phyloP scores from a whole-genome alignment of 1,140 invertebrate genomes.

The Sarcophaga peregrina region DNA sequence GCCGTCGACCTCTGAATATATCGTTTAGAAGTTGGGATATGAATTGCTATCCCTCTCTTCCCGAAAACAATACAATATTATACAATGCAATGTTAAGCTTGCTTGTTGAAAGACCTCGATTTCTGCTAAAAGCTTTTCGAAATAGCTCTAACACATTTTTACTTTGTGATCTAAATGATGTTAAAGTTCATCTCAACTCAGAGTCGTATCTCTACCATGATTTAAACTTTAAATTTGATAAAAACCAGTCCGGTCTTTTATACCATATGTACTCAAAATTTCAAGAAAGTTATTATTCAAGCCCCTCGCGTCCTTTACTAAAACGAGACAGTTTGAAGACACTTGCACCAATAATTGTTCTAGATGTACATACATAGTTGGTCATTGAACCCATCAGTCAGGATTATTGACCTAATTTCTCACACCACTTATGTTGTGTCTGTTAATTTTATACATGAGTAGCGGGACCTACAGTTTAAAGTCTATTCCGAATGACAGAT shows the following conservation, averaged over 20 bases:
- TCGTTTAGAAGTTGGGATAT: conserved; percentile 38
- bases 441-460: too few relatives aligned
- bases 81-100: conserved; percentile 18
- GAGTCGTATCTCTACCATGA: conserved; percentile 54
- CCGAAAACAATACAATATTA: background rate
- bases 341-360: conserved; percentile 46
- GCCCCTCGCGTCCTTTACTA: background rate
- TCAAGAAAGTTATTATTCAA: background rate
- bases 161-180: conserved; percentile 51
- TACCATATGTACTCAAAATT: conserved; percentile 45
- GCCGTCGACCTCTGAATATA: conserved; percentile 12
- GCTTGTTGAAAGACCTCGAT: background rate
- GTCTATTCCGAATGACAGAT: too few relatives aligned
- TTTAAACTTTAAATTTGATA: conserved; percentile 49
- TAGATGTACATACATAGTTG: too few relatives aligned
- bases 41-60: conserved; percentile 15
- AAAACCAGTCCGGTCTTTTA: conserved; percentile 43
- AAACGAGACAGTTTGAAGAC: background rate
- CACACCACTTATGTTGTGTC: too few relatives aligned
- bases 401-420: too few relatives aligned
- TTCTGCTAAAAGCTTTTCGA: background rate
- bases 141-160: background rate
- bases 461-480: too few relatives aligned
- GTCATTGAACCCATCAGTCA: too few relatives aligned
- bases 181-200: conserved; percentile 55